Percentiles rank a stretch among this genome's conserved stretches.
phyloP scores from a whole-genome alignment of 35 echinoderm and acorn worm species.

The Apostichopus californicus region DNA sequence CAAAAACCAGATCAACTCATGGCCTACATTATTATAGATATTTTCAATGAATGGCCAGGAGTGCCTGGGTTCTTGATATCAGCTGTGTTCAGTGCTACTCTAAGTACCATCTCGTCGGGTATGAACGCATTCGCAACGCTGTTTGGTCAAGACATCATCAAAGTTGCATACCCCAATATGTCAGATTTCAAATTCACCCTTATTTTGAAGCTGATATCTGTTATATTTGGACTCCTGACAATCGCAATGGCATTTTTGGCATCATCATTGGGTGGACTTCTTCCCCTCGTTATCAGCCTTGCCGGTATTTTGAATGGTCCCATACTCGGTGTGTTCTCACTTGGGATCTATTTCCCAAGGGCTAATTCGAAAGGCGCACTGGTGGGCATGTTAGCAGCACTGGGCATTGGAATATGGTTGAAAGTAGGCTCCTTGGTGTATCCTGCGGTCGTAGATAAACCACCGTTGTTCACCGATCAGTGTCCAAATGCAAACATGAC shows the following conservation, averaged over 20 bases:
- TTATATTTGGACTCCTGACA: slow-evolving; percentile 5
- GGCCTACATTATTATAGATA: slow-evolving; percentile 20
- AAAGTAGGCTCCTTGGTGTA: slow-evolving; percentile 34
- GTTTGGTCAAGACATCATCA: slow-evolving; percentile 24
- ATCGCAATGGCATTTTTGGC: slow-evolving; percentile 51
- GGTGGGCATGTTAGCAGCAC: slow-evolving; percentile 33
- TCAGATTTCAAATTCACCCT: slow-evolving; percentile 6
- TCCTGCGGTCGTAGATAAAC: slow-evolving; percentile 2
- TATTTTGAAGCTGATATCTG: background rate
- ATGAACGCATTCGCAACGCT: slow-evolving; percentile 25
- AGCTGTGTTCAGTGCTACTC: slow-evolving; percentile 4
- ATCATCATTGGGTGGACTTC: slow-evolving; percentile 31
- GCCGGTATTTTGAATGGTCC: slow-evolving; percentile 45
- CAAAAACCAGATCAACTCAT: slow-evolving; percentile 13
- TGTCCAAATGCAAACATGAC: background rate
- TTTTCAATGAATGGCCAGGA: slow-evolving; percentile 17
- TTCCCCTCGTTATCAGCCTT: slow-evolving; percentile 24
- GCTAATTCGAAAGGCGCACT: slow-evolving; percentile 54
- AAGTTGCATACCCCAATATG: background rate
- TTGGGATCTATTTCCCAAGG: slow-evolving; percentile 58
- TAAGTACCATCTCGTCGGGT: slow-evolving; percentile 29
- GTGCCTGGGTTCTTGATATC: slow-evolving; percentile 28
- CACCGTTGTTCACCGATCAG: slow-evolving; percentile 24
- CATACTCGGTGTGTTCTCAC: slow-evolving; percentile 44
- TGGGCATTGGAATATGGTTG: slow-evolving; percentile 38